Percentiles rank a stretch among this genome's conserved stretches.
Conservation (phyloP, 1,140 invertebrate species). For the Hycleus phaleratus region DNA sequence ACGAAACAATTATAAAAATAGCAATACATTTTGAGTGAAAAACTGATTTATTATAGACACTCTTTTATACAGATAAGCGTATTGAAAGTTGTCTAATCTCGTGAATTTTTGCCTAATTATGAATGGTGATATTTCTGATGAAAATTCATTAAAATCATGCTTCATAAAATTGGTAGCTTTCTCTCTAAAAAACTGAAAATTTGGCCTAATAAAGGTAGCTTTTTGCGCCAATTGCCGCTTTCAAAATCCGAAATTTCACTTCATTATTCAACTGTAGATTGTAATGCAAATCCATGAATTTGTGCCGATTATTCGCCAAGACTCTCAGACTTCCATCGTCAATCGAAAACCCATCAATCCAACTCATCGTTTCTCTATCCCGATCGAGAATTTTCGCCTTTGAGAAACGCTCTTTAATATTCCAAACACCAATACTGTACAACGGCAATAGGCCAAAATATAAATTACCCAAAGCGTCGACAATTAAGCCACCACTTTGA, state of each 20-base stretch:
- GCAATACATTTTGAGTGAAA: too few species aligned
- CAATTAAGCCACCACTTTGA: conserved; percentile 60
- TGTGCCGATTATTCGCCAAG: conserved; percentile 55
- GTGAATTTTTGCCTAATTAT: too few species aligned
- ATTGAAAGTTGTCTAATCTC: too few species aligned
- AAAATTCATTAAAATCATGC: too few species aligned
- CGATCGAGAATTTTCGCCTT: conserved; percentile 50
- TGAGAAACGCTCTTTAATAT: conserved; percentile 43
- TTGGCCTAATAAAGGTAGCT: conserved; percentile 43
- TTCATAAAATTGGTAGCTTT: too few species aligned
- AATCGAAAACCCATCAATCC: conserved; percentile 61
- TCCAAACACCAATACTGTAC: conserved; percentile 58
- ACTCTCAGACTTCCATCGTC: conserved; percentile 53
- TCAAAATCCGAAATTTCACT: conserved; percentile 34
- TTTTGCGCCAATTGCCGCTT: conserved; percentile 42
- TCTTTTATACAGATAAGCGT: too few species aligned
- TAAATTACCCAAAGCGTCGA: conserved; percentile 55
- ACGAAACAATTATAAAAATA: too few species aligned
- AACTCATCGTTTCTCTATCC: conserved; percentile 56
- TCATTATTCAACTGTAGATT: conserved; percentile 20
- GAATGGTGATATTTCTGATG: too few species aligned
- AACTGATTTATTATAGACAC: too few species aligned
- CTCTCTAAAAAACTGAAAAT: too few species aligned
- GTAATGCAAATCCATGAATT: conserved; percentile 40
- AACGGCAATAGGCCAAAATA: conserved; percentile 57